A percentile compares a stretch with the other conserved stretches of the same genome.
These are phyloP conservation scores for Drosophila baimaii DNA, from an alignment of 1,140 invertebrate species.

Conservation along the genomic window DNA sequence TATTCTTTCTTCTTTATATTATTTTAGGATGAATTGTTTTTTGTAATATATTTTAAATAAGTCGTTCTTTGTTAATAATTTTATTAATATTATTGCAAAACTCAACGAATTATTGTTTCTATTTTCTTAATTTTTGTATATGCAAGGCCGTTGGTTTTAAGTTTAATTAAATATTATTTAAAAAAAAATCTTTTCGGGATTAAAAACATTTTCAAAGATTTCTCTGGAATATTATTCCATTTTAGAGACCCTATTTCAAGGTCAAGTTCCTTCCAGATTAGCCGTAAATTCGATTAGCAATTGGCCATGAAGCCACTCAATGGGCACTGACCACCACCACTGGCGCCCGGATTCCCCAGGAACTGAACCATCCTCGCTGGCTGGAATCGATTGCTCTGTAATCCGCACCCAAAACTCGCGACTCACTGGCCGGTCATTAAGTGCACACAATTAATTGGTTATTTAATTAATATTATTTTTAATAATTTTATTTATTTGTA, in stretches of 20 bases:
- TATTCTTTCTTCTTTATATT: too few species aligned
- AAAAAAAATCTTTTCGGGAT: background rate
- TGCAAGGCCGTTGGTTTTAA: too few species aligned
- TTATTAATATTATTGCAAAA: too few species aligned
- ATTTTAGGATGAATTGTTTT: too few species aligned
- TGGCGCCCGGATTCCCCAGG: constrained; percentile 55
- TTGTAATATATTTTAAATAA: too few species aligned
- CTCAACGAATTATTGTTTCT: too few species aligned
- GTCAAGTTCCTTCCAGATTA: constrained; percentile 25
- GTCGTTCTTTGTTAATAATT: too few species aligned
- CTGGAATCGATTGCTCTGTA: constrained; percentile 17
- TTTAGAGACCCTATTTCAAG: constrained; percentile 10
- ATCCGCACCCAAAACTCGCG: constrained; percentile 19
- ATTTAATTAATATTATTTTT: constrained; percentile 10
- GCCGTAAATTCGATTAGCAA: constrained; percentile 38
- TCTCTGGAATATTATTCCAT: background rate
- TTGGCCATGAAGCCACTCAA: constrained; percentile 36
- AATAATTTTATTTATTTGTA: constrained; percentile 17
- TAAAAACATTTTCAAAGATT: background rate
- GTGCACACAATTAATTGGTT: background rate
- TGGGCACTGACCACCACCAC: constrained; percentile 63
- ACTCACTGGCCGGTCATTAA: constrained; percentile 43
- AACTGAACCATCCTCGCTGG: constrained; percentile 65
- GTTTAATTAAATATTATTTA: background rate
- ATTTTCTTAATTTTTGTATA: too few species aligned